These are phyloP conservation scores for Thymelicus lineola DNA, from an alignment of 2,888 invertebrate genomes.

Conservation along the genomic window DNA sequence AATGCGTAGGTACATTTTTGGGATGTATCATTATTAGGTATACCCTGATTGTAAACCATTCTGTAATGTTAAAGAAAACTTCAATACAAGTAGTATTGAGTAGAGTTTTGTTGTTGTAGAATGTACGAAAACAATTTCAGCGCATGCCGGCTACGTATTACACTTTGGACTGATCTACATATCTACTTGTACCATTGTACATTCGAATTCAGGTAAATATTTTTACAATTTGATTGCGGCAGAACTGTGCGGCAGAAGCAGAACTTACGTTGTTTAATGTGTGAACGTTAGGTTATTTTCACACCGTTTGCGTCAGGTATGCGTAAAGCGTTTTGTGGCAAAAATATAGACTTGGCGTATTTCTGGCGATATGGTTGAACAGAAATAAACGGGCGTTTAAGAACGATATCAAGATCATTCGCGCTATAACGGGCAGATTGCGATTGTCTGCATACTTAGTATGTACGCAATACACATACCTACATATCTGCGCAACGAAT, in stretches of 20 bases:
- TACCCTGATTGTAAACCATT: too few species aligned
- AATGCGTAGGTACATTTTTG: too few species aligned
- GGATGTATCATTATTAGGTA: too few species aligned
- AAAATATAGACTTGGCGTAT: constrained; percentile 21
- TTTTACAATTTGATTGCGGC: not conserved
- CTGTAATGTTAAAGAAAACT: too few species aligned
- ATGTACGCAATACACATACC: too few species aligned
- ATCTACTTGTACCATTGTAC: too few species aligned
- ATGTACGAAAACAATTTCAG: too few species aligned
- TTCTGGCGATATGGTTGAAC: constrained; percentile 16
- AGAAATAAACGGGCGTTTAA: constrained; percentile 27
- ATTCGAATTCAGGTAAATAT: constrained; percentile 6
- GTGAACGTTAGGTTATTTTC: constrained; percentile 12
- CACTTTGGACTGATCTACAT: not conserved
- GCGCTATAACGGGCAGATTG: not conserved
- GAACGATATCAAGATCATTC: constrained; percentile 31
- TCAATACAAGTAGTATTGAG: too few species aligned
- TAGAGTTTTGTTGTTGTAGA: too few species aligned
- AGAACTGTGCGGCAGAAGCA: not conserved
- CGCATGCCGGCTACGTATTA: not conserved
- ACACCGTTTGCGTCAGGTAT: constrained; percentile 23
- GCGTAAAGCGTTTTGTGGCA: constrained; percentile 13
- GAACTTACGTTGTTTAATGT: not conserved
- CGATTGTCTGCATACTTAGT: not conserved
- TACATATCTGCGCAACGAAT: too few species aligned